Base-by-base conservation (phyloP, 2,888 invertebrate species). In the Cyclophora albipunctata region DNA sequence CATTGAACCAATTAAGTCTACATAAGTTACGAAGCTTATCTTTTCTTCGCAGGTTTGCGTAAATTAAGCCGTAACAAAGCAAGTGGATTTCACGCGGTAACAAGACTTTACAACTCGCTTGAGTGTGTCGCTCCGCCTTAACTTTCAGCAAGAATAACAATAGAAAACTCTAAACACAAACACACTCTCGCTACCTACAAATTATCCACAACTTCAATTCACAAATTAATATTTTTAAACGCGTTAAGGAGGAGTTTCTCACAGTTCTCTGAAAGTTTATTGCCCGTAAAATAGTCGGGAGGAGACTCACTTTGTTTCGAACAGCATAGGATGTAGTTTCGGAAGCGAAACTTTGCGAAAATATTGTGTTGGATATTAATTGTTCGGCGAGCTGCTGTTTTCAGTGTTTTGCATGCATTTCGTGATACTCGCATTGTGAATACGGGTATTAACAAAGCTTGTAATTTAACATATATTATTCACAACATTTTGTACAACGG, bases 351-450 rank as follows among this genome's bases (percentile, higher is more conserved):
- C 75, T 81, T 80, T 75, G 75, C 68, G 78, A 81, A 82, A 82
- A 83, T 83, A 78, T 81, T 81, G 75, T 79, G 71, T 72, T 69
- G 71, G 72, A 67, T 75, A 82, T 79, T 81, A 81, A 83, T 78
- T 78, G 77, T 69, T 72, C 66, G 63, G 66, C 64, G 66, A 67
- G 69, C 70, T 69, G 61, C 64, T 63, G 66, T 63, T 67, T 71
- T 62, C 64, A 70, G 67, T 66, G 64, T 67, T 75, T 66, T 70
- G 64, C 66, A 60, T 62, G 60, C 54, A 63, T 62, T 67, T 63
- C 57, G 53, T 60, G 67, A 63, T 63, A 61, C 58, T 55, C 57
- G 59, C 52, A 53, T 60, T 61, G 62, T 60, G 60, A 66, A 58
- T 58, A 62, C 54, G 53, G 54, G 58, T 58, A 60, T 58, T 58